A percentile compares a stretch with the other conserved stretches of the same genome.
These are phyloP conservation scores for Lineus longissimus DNA, from an alignment of 1,140 invertebrate genomes.

Conservation along the genomic window DNA sequence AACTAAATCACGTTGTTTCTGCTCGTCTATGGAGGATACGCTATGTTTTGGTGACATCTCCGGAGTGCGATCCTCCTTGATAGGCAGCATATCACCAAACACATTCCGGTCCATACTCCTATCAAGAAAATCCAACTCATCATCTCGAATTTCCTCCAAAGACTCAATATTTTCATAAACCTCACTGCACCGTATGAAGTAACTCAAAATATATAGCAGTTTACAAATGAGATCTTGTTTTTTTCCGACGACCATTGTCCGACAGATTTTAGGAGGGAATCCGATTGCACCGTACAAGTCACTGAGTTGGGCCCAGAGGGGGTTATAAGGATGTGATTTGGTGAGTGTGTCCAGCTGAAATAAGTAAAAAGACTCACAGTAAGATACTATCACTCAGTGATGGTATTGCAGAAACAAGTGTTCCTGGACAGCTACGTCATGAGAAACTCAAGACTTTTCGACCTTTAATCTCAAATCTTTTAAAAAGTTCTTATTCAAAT, in stretches of 20 bases:
- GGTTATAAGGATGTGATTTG: slow-evolving; percentile 63
- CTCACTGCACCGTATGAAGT: slow-evolving; percentile 77
- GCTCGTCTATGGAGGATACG: too few species aligned
- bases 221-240: slow-evolving; percentile 61
- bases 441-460: too few species aligned
- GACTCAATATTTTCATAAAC: slow-evolving; percentile 55
- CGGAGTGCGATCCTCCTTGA: not conserved
- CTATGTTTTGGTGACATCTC: not conserved
- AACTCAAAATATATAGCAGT: slow-evolving; percentile 64
- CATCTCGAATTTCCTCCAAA: too few species aligned
- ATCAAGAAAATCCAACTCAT: too few species aligned
- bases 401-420: too few species aligned
- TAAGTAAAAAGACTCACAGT: not conserved
- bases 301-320: slow-evolving; percentile 73
- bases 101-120: not conserved
- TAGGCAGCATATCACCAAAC: not conserved
- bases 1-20: too few species aligned
- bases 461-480: too few species aligned
- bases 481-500: too few species aligned
- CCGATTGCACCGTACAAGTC: slow-evolving; percentile 81
- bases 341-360: slow-evolving; percentile 51
- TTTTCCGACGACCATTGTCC: slow-evolving; percentile 74
- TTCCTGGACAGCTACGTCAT: too few species aligned
- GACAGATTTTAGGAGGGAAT: slow-evolving; percentile 68
- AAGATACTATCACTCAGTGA: too few species aligned